Conservation (phyloP, 1,140 invertebrate species). For the Ceratina japonica region DNA sequence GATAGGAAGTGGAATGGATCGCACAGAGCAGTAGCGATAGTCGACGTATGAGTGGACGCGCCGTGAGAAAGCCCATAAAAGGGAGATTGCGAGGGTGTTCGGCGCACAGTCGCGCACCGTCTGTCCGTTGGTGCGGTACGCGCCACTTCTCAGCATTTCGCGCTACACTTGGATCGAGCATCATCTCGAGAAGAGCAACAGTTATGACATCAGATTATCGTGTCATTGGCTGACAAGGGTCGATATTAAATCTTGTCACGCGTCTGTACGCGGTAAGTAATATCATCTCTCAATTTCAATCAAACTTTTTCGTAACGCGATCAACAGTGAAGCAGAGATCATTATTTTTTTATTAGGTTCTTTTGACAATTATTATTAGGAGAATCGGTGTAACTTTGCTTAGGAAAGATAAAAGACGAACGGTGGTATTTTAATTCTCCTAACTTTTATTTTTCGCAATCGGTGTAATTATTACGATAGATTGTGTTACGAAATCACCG, state of each 20-base stretch:
- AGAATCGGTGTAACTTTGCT: neutral
- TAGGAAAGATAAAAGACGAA: neutral
- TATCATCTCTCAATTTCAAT: neutral
- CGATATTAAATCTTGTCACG: conserved; percentile 48
- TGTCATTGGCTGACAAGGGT: conserved; percentile 30
- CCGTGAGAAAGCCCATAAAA: conserved; percentile 59
- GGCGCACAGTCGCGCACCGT: conserved; percentile 65
- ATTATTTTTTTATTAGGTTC: too few species aligned
- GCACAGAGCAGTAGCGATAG: conserved; percentile 50
- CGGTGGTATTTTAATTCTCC: too few species aligned
- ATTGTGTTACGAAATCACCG: too few species aligned
- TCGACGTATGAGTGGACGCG: conserved; percentile 58
- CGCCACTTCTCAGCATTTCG: conserved; percentile 29
- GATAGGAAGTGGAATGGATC: conserved; percentile 1
- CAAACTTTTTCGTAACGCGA: neutral
- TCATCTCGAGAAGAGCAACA: conserved; percentile 54
- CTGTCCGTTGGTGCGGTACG: conserved; percentile 55
- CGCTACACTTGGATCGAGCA: conserved; percentile 24
- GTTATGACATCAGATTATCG: conserved; percentile 55
- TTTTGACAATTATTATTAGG: neutral
- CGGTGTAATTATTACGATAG: too few species aligned
- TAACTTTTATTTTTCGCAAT: neutral
- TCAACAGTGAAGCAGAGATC: neutral
- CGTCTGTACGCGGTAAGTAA: conserved; percentile 59
- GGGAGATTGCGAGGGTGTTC: conserved; percentile 58